Conservation (phyloP, 2,113 vertebrate species). For the Xiphorhynchus elegans region DNA sequence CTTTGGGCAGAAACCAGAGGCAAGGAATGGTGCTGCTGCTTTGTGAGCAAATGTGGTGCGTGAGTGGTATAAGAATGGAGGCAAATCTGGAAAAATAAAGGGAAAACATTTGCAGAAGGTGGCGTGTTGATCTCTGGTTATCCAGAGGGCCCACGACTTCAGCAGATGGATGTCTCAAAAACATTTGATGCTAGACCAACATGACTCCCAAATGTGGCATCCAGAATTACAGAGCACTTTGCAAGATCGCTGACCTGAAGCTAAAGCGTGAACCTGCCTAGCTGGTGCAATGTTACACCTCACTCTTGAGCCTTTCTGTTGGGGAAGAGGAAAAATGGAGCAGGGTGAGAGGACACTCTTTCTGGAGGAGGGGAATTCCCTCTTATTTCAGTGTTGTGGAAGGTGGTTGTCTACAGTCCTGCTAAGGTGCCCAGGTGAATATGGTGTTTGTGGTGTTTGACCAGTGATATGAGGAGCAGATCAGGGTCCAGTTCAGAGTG, state of each 20-base stretch:
- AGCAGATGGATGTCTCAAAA: neutral
- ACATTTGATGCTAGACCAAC: neutral
- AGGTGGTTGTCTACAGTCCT: neutral
- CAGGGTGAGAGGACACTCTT: accelerated
- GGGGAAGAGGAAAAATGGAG: neutral
- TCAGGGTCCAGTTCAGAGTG: neutral
- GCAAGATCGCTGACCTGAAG: neutral
- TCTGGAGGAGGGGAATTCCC: neutral
- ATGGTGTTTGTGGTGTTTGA: neutral
- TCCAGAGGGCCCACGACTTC: neutral
- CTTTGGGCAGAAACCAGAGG: neutral
- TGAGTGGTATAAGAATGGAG: neutral
- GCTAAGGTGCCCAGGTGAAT: neutral
- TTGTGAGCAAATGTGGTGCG: neutral
- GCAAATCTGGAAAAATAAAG: neutral
- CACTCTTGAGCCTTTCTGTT: neutral
- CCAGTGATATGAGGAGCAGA: neutral
- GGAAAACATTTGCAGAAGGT: neutral
- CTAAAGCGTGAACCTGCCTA: neutral
- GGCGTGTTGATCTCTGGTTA: neutral
- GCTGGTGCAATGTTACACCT: neutral
- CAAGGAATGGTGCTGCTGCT: neutral
- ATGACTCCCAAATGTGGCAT: neutral
- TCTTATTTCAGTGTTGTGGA: neutral
- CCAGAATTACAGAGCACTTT: neutral